Evolutionary conservation across 2,888 invertebrate genomes (phyloP).

Genomic region (Stenichneumon culpator): DNA sequence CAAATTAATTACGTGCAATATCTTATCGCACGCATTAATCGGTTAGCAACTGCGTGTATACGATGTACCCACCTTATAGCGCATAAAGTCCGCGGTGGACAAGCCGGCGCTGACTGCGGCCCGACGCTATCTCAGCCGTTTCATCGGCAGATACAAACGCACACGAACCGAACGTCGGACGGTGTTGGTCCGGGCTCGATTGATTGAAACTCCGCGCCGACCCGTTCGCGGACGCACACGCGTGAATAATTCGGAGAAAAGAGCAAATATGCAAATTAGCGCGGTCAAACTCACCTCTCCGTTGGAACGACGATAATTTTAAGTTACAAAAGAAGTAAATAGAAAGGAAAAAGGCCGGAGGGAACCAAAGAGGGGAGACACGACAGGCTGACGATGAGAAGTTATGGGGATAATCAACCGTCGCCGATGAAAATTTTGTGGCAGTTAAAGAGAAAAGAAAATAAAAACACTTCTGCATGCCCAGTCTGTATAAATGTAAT

Average conservation of each 20-base stretch:
- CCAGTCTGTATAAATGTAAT: constrained; percentile 84
- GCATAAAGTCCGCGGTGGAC: constrained; percentile 57
- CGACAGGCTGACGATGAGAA: constrained; percentile 7
- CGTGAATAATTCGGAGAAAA: constrained; percentile 18
- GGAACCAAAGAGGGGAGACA: constrained; percentile 65
- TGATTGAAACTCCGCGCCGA: constrained; percentile 61
- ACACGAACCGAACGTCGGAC: constrained; percentile 15
- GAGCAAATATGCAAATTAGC: constrained; percentile 75
- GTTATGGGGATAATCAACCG: constrained; percentile 57
- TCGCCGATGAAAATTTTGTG: constrained; percentile 50
- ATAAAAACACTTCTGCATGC: constrained; percentile 43
- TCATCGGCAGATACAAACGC: constrained; percentile 44
- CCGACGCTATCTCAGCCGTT: constrained; percentile 57
- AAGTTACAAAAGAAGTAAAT: constrained; percentile 10
- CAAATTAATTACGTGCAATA: constrained; percentile 70
- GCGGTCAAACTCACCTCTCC: not conserved
- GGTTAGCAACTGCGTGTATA: constrained; percentile 67
- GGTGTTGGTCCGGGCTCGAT: constrained; percentile 49
- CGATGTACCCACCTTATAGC: constrained; percentile 66
- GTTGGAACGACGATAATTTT: constrained; percentile 72
- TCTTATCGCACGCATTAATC: constrained; percentile 67
- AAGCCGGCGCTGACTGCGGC: constrained; percentile 31
- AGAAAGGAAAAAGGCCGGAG: constrained; percentile 11
- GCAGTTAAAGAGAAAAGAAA: constrained; percentile 32
- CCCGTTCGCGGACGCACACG: not conserved